Base-by-base conservation (phyloP, 2,113 vertebrate species). In the Petromus typicus region DNA sequence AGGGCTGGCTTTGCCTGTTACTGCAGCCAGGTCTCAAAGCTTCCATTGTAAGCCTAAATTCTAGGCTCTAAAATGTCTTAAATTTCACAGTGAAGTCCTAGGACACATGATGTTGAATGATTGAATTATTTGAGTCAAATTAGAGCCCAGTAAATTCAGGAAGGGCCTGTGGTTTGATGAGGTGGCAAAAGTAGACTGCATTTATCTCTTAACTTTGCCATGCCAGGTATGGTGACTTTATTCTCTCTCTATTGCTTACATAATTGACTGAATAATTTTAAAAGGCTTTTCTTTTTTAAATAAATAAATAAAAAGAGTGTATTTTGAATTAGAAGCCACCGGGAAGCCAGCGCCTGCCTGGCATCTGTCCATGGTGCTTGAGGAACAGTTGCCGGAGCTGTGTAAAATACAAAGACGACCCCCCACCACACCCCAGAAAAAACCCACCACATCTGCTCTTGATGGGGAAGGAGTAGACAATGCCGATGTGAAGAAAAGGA, bases 291-390 rank as follows among this genome's bases (percentile, higher is more conserved):
- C 40, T 51, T 67, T 85, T 30, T 5, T 64, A 51, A 59, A 59
- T 1, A 59, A 59, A 61, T 25, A 61, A 25, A 30, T 71, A n/a
- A 66, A 59, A 43, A 48, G 9, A 64, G 23, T 32, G 34, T 66
- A n/a, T 59, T 87, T 94, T 85, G 64, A 59, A 22, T 95, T 84
- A 43, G 45, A 25, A 51, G 12, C 7, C 20, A 18, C 78, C 69
- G 67, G 73, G 82, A 93, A 86, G 54, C 27, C 45, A 76, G 20
- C n/a, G 11, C 56, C 2, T 61, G 3, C 7, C 81, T 90, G 95
- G 89, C 69, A 61, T 96, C 93, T 97, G 87, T 96, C 96, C 94
- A 30, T 93, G 89, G 97, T 96, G 40, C 96, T 96, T 71, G 75
- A 63, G 9, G 2, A 2, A 3, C 54, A 57, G 8, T 14, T 3